Evolutionary conservation across 2,797 vertebrate species (phyloP), one percentile per base, ranked within the genome.

Genomic region (Megaceryle alcyon): DNA sequence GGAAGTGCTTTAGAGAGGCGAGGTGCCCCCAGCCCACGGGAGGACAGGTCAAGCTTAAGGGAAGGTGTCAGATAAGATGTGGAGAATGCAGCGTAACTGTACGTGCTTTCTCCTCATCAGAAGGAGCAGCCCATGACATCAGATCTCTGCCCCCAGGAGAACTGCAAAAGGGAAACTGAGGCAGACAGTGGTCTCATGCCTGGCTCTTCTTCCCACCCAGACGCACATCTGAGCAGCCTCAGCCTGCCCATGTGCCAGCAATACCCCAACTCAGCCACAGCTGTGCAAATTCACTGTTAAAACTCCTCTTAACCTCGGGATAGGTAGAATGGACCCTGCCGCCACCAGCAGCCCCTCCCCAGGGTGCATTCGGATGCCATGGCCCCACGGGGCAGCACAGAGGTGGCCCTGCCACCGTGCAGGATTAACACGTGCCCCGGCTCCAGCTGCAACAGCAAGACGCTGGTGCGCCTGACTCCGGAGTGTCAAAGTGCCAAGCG

Each of bases 401-500:
- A 56, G 48, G 22, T 65, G 48, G 46, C 80, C 86, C 41, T 59
- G 59, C 39, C 9, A 5, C 56, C 0, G 1, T 2, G 15, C 6
- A 19, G 77, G 66, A 85, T 71, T 59, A 79, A 33, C 66, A 53
- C 10, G 4, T 46, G 63, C 43, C 41, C 37, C 64, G 76, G 44
- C 37, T 86, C 71, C 78, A 68, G 79, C 80, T 59, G 88, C 78
- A 51, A 37, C 1, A 84, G 73, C 48, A 68, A 69, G 43, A 54
- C 0, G 1, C 56, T 12, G 28, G 35, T 25, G 73, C 70, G 78
- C 59, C 88, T 49, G 73, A 61, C 79, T 94, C 72, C 2, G 6
- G 89, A 73, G 94, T 65, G 92, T 94, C 82, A 94, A 70, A 92
- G 84, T 79, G 93, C 91, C 95, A 96, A 97, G 88, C 31, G 72